Percentiles rank a stretch among this genome's conserved stretches.
phyloP scores from a whole-genome alignment of 2,113 vertebrate species.

The Platycercus adscitus region DNA sequence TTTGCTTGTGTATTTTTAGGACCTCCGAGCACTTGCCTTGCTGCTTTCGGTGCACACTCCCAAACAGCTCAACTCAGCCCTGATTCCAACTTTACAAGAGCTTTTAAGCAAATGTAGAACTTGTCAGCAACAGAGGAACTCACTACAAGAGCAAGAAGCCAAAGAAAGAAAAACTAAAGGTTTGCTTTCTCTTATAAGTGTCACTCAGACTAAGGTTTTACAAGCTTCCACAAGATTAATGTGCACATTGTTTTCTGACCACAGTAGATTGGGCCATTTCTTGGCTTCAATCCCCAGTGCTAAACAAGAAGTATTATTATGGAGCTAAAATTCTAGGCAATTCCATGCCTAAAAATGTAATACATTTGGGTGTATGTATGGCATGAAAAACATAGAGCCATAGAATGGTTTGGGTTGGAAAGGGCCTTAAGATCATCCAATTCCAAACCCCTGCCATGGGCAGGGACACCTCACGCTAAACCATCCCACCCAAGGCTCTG shows the following conservation, averaged over 20 bases:
- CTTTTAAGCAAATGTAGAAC: slow-evolving; percentile 88
- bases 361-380: neutral
- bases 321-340: neutral
- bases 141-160: slow-evolving; percentile 90
- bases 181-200: slow-evolving; percentile 39
- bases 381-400: neutral
- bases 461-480: neutral
- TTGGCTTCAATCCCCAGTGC: accelerated
- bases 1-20: slow-evolving; percentile 73
- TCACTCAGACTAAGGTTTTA: neutral
- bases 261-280: accelerated
- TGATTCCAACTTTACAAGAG: slow-evolving; percentile 93
- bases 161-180: slow-evolving; percentile 95
- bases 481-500: neutral
- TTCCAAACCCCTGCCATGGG: neutral
- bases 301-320: accelerated
- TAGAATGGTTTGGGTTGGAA: neutral
- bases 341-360: neutral
- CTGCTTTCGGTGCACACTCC: slow-evolving; percentile 94
- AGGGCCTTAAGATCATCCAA: neutral
- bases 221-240: too few species aligned
- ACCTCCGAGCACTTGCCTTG: slow-evolving; percentile 91
- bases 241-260: accelerated
- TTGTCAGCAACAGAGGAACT: slow-evolving; percentile 90
- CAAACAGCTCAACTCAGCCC: slow-evolving; percentile 87